Percentiles rank a stretch among this genome's conserved stretches.
phyloP scores from a whole-genome alignment of 1,140 invertebrate species.

The Diachasma alloeum region DNA sequence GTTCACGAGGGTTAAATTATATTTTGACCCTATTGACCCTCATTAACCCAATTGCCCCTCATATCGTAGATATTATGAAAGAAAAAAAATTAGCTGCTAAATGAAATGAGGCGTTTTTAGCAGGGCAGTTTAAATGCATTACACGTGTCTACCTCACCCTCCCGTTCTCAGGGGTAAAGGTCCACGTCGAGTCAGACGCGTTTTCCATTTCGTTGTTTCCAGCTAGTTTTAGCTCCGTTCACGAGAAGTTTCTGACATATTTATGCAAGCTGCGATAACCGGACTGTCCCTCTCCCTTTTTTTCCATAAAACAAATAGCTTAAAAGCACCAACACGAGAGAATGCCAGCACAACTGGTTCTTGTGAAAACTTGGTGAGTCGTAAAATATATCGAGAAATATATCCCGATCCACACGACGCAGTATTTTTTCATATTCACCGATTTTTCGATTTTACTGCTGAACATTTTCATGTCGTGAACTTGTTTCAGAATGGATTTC shows the following conservation, averaged over 20 bases:
- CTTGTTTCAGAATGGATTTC: neutral
- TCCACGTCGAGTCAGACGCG: constrained; percentile 22
- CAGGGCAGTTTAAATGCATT: constrained; percentile 54
- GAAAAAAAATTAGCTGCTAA: constrained; percentile 35
- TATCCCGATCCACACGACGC: neutral
- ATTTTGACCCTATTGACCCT: too few species aligned
- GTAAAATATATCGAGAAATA: neutral
- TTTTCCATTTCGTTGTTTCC: constrained; percentile 32
- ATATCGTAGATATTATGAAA: neutral
- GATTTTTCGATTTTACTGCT: neutral
- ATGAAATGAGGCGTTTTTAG: constrained; percentile 44
- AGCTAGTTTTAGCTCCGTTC: constrained; percentile 9
- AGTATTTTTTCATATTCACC: neutral
- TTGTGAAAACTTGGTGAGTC: neutral
- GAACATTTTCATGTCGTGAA: neutral
- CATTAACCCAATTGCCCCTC: too few species aligned
- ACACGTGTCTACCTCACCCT: constrained; percentile 32
- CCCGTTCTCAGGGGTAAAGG: neutral
- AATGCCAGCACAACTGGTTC: constrained; percentile 10
- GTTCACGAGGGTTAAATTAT: too few species aligned
- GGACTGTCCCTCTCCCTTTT: constrained; percentile 38
- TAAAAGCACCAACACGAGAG: constrained; percentile 44
- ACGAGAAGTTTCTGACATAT: constrained; percentile 39
- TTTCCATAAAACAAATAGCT: constrained; percentile 39
- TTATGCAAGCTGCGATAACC: constrained; percentile 52